Evolutionary conservation across 2,797 vertebrate species (phyloP).

Genomic region (Sebastes umbrosus): DNA sequence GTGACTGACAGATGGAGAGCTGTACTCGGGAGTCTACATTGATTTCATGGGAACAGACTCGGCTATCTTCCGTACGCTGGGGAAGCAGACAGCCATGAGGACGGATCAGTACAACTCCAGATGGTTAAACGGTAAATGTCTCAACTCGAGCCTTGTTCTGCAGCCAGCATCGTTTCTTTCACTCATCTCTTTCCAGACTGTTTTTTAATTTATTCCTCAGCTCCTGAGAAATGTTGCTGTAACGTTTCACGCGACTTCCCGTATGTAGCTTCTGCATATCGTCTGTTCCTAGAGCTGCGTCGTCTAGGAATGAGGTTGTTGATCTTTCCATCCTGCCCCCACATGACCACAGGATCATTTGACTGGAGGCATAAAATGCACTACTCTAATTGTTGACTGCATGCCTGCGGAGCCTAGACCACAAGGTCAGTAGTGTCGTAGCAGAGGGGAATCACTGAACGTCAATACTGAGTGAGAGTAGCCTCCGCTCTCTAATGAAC

Average conservation of each 20-base stretch:
- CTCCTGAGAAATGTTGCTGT: background rate
- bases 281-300: background rate
- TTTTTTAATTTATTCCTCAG: constrained; percentile 42
- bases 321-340: constrained; percentile 25
- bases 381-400: constrained; percentile 35
- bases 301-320: constrained; percentile 21
- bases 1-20: constrained; percentile 91
- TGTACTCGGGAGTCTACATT: constrained; percentile 97
- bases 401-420: constrained; percentile 36
- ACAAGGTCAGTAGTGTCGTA: constrained; percentile 34
- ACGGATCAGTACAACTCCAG: constrained; percentile 99
- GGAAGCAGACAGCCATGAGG: constrained; percentile 98
- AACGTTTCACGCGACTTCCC: background rate
- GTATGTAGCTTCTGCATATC: background rate
- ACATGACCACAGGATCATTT: constrained; percentile 33
- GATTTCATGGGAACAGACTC: constrained; percentile 99
- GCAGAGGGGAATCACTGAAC: constrained; percentile 24
- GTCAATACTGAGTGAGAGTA: constrained; percentile 56
- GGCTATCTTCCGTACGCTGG: constrained; percentile 97
- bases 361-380: constrained; percentile 37
- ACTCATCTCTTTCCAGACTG: constrained; percentile 14
- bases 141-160: constrained; percentile 28
- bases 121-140: constrained; percentile 93
- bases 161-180: constrained; percentile 25
- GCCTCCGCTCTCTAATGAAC: constrained; percentile 57